Evolutionary conservation across 2,113 vertebrate genomes (phyloP), one percentile per base, ranked within the genome.

Genomic region (Chloropsis hardwickii): DNA sequence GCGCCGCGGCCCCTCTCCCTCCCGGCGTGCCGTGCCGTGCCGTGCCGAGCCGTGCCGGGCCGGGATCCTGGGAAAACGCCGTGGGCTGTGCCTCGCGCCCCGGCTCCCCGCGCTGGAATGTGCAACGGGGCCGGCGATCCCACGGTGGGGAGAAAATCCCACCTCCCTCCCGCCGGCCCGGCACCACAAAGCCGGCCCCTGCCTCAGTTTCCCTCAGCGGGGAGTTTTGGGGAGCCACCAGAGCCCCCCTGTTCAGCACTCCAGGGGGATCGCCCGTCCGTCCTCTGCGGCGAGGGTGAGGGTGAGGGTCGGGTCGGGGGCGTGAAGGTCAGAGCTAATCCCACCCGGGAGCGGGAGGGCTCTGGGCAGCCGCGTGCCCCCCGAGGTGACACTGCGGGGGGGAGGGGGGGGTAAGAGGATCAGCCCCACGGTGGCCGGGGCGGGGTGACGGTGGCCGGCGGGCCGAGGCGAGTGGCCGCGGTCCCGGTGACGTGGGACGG

Each of bases 271-370:
- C 11, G 15, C 35, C 64, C 5, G 1, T 37, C 64, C 5, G 1
- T 37, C 7, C 35, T 67, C 35, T 20, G 6, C 1, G 7, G 9
- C 5, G 6, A 37, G 45, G 22, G 2, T n/a, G 57, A 29, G 51
- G 39, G 4, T 37, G 37, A 37, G 37, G 37, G 37, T 37, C 37
- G 45, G 28, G 3, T 23, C 15, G 7, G 70, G 80, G 74, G 12
- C 5, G n/a, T 50, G 84, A 89, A 93, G 88, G 91, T 93, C 71
- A 50, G 35, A 56, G 88, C 28, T 94, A 86, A 94, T 93, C 84
- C 76, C 14, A 2, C 7, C 17, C 4, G 3, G 90, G 53, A 57
- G 54, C 12, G 31, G 2, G 13, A 24, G 47, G 60, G 60, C 39
- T 44, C 70, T 62, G 78, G 53, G 39, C 4, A 1, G 40, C 80